These are phyloP conservation scores for Papilio dardanus DNA, from an alignment of 1,140 invertebrate genomes.

Conservation along the genomic window DNA sequence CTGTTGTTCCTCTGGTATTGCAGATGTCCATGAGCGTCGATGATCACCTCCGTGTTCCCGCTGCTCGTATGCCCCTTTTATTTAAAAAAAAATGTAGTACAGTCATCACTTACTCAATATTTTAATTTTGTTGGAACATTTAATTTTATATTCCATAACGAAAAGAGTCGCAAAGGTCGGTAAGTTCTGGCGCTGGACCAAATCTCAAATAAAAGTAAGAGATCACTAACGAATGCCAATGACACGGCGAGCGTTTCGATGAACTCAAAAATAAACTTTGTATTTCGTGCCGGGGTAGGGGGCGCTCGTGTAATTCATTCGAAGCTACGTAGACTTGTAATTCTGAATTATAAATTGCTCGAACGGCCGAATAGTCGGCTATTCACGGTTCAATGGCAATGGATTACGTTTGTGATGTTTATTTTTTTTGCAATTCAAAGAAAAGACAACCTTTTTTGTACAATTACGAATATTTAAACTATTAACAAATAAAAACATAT, in stretches of 20 bases:
- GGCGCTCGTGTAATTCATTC: constrained; percentile 3
- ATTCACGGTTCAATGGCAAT: not conserved
- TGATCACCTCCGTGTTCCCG: too few relatives aligned
- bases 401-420: not conserved
- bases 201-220: constrained; percentile 32
- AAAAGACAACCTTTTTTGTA: not conserved
- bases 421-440: not conserved
- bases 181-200: constrained; percentile 20
- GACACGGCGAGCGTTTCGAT: not conserved
- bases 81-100: too few relatives aligned
- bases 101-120: not conserved
- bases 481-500: too few relatives aligned
- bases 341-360: constrained; percentile 23
- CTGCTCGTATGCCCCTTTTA: too few relatives aligned
- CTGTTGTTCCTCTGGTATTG: too few relatives aligned
- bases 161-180: constrained; percentile 10
- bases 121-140: not conserved
- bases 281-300: constrained; percentile 1
- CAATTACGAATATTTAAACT: too few relatives aligned
- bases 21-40: too few relatives aligned
- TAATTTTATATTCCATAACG: constrained; percentile 12
- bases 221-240: constrained; percentile 27
- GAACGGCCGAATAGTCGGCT: constrained; percentile 13
- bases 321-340: constrained; percentile 13
- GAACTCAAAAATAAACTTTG: constrained; percentile 30